Percentiles rank a stretch among this genome's conserved stretches.
Evolutionary conservation across 1,140 invertebrate species (phyloP).

Genomic region (Plutomurus gul): DNA sequence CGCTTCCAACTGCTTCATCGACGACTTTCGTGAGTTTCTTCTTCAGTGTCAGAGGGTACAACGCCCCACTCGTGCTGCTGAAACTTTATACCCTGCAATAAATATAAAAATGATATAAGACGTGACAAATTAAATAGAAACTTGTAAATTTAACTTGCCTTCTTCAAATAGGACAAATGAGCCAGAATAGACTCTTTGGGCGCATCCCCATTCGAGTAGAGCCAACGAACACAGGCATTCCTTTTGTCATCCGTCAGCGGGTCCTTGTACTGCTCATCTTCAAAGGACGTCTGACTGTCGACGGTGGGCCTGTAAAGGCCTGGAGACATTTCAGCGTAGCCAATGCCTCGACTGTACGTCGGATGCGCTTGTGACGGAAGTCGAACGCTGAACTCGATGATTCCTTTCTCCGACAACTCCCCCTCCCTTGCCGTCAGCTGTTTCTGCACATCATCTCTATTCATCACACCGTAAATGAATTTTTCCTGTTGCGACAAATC

Average conservation of each 20-base stretch:
- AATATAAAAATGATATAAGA: not conserved
- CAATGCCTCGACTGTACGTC: not conserved
- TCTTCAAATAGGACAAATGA: conserved; percentile 43
- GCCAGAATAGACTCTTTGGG: conserved; percentile 41
- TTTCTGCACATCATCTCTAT: conserved; percentile 39
- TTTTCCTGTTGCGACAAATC: conserved; percentile 38
- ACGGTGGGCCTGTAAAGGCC: too few species aligned
- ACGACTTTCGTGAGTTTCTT: conserved; percentile 1
- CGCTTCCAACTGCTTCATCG: not conserved
- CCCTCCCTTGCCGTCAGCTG: conserved; percentile 44
- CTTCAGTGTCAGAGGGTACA: conserved; percentile 34
- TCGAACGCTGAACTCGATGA: conserved; percentile 54
- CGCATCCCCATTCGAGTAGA: conserved; percentile 11
- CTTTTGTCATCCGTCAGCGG: conserved; percentile 25
- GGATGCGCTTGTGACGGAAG: conserved; percentile 31
- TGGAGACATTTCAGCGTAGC: too few species aligned
- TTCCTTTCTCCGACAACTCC: conserved; percentile 55
- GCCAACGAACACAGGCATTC: conserved; percentile 21
- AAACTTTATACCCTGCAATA: conserved; percentile 39
- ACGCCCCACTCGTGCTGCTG: conserved; percentile 45
- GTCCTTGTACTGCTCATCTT: conserved; percentile 40
- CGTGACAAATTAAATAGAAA: not conserved
- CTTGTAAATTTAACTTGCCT: conserved; percentile 33
- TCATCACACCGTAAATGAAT: conserved; percentile 37
- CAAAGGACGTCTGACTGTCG: not conserved